Conservation (phyloP, 2,113 vertebrate species). For the Butastur rufipennis region DNA sequence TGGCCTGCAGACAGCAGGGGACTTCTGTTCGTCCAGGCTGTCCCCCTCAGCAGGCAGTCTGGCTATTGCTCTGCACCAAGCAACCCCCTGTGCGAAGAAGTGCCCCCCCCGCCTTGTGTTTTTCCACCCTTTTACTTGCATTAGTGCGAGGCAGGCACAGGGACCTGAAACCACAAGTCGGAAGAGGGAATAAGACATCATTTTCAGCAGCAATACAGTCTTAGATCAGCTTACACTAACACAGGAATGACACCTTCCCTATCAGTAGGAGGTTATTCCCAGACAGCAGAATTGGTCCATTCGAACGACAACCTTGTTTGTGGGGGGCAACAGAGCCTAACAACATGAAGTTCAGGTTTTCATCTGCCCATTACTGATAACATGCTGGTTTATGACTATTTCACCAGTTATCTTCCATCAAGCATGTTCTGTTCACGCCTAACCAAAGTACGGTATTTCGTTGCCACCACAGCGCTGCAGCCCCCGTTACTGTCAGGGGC, state of each 20-base stretch:
- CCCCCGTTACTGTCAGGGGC: background rate
- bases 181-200: background rate
- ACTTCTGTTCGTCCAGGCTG: background rate
- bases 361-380: background rate
- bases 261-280: background rate
- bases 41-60: background rate
- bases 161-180: background rate
- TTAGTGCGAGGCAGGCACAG: background rate
- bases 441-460: background rate
- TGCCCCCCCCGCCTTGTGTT: background rate
- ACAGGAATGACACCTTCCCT: background rate
- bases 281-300: background rate
- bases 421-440: background rate
- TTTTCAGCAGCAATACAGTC: background rate
- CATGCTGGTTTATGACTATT: background rate
- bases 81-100: no score
- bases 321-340: background rate
- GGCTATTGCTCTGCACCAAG: background rate
- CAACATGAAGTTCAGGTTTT: background rate
- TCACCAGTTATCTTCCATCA: background rate
- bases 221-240: background rate
- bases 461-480: background rate
- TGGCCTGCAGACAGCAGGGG: background rate
- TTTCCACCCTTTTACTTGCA: background rate
- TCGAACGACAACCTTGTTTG: background rate